Base-by-base conservation (phyloP, 2,797 vertebrate genomes). In the Nannoperca australis region DNA sequence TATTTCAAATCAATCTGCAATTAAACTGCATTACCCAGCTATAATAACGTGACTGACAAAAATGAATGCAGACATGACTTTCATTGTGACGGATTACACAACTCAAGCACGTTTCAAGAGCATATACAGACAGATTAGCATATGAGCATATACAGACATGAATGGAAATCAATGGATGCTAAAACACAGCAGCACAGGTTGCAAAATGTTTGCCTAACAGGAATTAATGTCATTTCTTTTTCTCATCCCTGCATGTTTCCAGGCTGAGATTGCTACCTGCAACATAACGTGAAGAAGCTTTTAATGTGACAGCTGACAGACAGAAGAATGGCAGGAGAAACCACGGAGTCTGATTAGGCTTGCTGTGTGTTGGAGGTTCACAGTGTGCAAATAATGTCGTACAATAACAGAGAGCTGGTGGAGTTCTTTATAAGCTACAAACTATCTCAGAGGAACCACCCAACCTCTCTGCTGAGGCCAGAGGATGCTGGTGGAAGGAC, bases 391-490 rank as follows among this genome's bases (percentile, higher is more conserved):
- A 97, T 93, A 83, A 98, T 99, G 97, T 95, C 96, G 86, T 95
- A 92, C 92, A 95, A 94, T 74, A 98, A 97, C 93, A 92, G 95
- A 93, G 96, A 97, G 81, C 95, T 99, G 89, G 98, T 99, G 89
- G 94, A 96, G 89, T 97, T 96, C 94, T 99, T 96, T 85, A 93
- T 99, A 82, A 94, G 95, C 91, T 96, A 97, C 92, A 99, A 97
- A 94, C 96, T 99, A 71, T 96, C 95, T 3, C 96, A 97, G 94
- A 96, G 92, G 91, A 97, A 97, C 85, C 95, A 96, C 86, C 94
- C 94, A 60, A 91, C 91, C 93, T 95, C 93, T 49, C 92, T 96
- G 83, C 94, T 97, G 61, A 87, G 83, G 61, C 82, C 88, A 9
- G 79, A 89, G 15, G 85, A 83, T 44, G 81, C 78, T 13, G 83